These are phyloP conservation scores for Platycercus adscitus DNA, from an alignment of 2,113 vertebrate species.

Conservation along the genomic window DNA sequence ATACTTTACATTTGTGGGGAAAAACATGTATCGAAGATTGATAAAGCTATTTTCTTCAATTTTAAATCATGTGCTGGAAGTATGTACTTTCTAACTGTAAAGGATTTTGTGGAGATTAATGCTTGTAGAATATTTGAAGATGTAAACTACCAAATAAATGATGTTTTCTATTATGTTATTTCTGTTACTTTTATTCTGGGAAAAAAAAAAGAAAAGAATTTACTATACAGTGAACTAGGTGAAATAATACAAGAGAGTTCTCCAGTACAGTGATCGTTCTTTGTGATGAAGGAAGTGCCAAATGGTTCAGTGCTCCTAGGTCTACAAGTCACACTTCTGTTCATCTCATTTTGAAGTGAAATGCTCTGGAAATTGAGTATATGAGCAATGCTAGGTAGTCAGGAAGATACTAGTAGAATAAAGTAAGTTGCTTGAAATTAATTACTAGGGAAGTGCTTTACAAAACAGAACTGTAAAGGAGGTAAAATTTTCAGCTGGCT, in stretches of 20 bases:
- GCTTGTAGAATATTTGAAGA: neutral
- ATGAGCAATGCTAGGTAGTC: constrained; percentile 22
- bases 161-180: neutral
- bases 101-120: neutral
- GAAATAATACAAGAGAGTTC: neutral
- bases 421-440: constrained; percentile 57
- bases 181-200: neutral
- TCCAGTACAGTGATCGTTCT: neutral
- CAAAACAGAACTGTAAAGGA: constrained; percentile 34
- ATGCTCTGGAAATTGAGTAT: constrained; percentile 49
- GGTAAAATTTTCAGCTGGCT: constrained; percentile 13
- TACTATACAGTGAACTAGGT: neutral
- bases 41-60: neutral
- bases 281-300: constrained; percentile 29
- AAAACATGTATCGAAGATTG: neutral
- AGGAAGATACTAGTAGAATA: constrained; percentile 17
- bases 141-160: neutral
- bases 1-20: neutral
- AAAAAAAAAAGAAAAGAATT: neutral
- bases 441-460: constrained; percentile 48
- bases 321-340: constrained; percentile 17
- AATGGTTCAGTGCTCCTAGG: constrained; percentile 2
- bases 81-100: neutral
- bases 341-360: constrained; percentile 47
- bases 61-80: neutral